Base-by-base conservation (phyloP, 2,888 invertebrate species). In the Nomada fucata region DNA sequence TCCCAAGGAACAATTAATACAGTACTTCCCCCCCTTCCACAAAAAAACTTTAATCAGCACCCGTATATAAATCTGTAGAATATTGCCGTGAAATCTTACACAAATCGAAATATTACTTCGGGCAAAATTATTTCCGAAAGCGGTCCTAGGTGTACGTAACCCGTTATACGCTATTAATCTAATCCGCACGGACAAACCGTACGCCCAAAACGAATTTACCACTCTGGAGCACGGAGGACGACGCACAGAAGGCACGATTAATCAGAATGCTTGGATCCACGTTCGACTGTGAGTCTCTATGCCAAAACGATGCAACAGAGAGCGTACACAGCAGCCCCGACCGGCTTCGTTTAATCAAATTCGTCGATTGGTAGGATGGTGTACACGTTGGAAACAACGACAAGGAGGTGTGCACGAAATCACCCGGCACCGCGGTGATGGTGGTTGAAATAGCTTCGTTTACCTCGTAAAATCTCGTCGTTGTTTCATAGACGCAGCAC, bases 391-490 rank as follows among this genome's bases (percentile, higher is more conserved):
- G 7, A 23, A 44, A 79, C 60, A 64, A n/a, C 47, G 50, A 64
- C 15, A 44, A 61, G 42, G 64, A 55, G 61, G 61, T 36, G 61
- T 50, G 20, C 20, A 36, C 29, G 23, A 59, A 65, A 79, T 74
- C 55, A 73, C 47, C 61, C 65, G 23, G 55, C 20, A 61, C 15
- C 52, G n/a, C 1, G 42, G 60, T n/a, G 76, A 64, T 69, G 59
- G 44, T 26, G 18, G 69, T 59, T 20, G 73, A 47, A 69, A 82
- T 59, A 29, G 72, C 70, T 20, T 63, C 77, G 76, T 79, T 83
- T 84, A 61, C 59, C 71, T 71, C 79, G 75, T 68, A 82, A 82
- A 86, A 64, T 79, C 59, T 84, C 64, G 61, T 10, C 55, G 71
- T n/a, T 65, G 70, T 52, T 53, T 23, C 60, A 26, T 42, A 26